phyloP scores from a whole-genome alignment of 2,113 vertebrate genomes.

The Columbina picui region DNA sequence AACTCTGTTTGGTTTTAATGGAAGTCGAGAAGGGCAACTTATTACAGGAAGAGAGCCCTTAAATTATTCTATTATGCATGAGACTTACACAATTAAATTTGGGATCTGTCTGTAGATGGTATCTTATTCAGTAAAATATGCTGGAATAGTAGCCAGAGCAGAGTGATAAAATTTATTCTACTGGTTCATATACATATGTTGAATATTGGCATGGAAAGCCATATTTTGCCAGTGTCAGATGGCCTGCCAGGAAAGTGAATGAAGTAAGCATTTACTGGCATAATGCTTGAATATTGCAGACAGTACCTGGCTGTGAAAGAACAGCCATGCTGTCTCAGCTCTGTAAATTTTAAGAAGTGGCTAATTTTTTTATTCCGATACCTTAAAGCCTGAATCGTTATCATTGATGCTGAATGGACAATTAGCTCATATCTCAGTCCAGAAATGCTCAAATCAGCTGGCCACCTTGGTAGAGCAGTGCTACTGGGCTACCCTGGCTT shows the following conservation, averaged over 20 bases:
- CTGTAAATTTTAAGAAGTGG: neutral
- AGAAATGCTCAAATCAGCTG: neutral
- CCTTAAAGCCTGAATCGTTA: neutral
- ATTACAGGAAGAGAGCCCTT: neutral
- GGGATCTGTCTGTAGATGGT: neutral
- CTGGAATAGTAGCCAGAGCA: neutral
- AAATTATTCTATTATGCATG: neutral
- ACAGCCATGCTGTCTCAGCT: neutral
- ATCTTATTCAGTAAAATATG: neutral
- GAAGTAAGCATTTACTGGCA: neutral
- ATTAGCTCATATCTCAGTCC: rapidly evolving
- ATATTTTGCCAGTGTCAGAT: neutral
- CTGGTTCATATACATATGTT: neutral
- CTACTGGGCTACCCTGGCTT: neutral
- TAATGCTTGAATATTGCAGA: neutral
- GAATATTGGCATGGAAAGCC: neutral
- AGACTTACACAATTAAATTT: neutral
- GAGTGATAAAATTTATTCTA: neutral
- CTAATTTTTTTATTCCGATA: neutral
- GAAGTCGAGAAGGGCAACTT: neutral
- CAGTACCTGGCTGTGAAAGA: neutral
- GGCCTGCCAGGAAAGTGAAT: neutral
- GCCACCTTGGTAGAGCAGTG: neutral
- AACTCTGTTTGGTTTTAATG: neutral
- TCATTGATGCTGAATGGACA: neutral